A percentile compares a stretch with the other conserved stretches of the same genome.
These are phyloP conservation scores for Cassiopea xamachana DNA, from an alignment of 30 jellyfish, hydroid and myxozoan genomes.

Conservation along the genomic window DNA sequence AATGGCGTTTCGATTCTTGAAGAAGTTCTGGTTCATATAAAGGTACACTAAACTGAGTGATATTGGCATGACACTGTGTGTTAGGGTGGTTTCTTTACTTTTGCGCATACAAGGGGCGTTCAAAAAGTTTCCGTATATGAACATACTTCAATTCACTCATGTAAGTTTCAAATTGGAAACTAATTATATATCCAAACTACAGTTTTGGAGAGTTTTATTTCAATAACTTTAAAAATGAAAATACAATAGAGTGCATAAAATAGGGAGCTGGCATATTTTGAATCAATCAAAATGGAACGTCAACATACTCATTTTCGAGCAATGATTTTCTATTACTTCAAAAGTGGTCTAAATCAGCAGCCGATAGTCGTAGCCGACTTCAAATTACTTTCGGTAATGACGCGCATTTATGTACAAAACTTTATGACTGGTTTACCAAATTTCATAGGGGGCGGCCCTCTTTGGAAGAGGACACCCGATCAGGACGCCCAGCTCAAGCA, in stretches of 20 bases:
- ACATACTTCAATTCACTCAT: neutral
- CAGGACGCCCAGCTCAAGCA: neutral
- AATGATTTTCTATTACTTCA: conserved; percentile 13
- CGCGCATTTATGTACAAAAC: conserved; percentile 9
- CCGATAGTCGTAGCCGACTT: conserved; percentile 14
- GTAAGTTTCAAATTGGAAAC: neutral
- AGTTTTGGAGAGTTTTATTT: neutral
- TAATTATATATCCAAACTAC: neutral
- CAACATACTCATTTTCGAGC: conserved; percentile 18
- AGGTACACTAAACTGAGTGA: too few species aligned
- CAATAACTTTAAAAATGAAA: neutral
- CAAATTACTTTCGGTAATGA: conserved; percentile 18
- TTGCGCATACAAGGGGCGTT: neutral
- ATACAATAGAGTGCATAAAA: neutral
- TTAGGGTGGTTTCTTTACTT: too few species aligned
- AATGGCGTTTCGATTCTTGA: too few species aligned
- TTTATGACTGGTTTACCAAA: conserved; percentile 32
- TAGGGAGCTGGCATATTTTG: neutral
- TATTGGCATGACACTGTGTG: too few species aligned
- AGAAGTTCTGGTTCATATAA: too few species aligned
- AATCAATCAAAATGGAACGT: neutral
- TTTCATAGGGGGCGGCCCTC: conserved; percentile 24
- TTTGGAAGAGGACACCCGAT: conserved; percentile 39
- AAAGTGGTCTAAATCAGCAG: conserved; percentile 24
- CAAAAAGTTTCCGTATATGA: neutral